Conservation (phyloP, 2,113 vertebrate species). For the Caranx melampygus region DNA sequence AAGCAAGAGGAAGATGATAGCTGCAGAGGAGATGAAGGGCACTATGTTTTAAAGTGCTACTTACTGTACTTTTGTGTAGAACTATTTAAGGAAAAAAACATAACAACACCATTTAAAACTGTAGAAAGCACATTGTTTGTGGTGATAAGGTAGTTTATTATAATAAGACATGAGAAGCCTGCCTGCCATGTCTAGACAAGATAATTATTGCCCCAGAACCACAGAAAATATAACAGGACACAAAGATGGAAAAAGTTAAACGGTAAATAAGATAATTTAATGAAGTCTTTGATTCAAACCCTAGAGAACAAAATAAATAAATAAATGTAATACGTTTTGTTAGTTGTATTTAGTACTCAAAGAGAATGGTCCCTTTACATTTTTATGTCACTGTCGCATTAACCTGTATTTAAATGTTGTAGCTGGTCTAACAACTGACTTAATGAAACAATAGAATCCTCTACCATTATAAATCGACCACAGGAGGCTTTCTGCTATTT, state of each 20-base stretch:
- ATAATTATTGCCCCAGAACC: not conserved
- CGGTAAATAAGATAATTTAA: not conserved
- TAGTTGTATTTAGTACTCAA: no score
- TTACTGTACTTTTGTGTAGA: constrained; percentile 11
- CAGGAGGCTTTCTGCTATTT: constrained; percentile 3
- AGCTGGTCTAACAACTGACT: constrained; percentile 37
- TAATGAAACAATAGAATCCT: not conserved
- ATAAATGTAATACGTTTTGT: not conserved
- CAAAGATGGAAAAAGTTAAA: not conserved
- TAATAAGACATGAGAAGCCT: not conserved
- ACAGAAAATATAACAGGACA: not conserved
- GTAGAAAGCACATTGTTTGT: not conserved
- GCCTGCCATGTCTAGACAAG: not conserved
- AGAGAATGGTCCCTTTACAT: not conserved
- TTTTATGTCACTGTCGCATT: not conserved
- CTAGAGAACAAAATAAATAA: not conserved
- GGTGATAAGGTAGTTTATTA: not conserved
- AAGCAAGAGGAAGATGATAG: constrained; percentile 24
- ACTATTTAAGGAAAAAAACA: not conserved
- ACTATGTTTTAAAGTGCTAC: constrained; percentile 56
- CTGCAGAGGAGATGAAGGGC: constrained; percentile 59
- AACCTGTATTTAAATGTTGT: constrained; percentile 24
- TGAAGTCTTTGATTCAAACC: not conserved
- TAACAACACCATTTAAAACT: not conserved
- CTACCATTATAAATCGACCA: constrained; percentile 8